Evolutionary conservation across 2,113 vertebrate genomes (phyloP).

Genomic region (Sisor rabdophorus): DNA sequence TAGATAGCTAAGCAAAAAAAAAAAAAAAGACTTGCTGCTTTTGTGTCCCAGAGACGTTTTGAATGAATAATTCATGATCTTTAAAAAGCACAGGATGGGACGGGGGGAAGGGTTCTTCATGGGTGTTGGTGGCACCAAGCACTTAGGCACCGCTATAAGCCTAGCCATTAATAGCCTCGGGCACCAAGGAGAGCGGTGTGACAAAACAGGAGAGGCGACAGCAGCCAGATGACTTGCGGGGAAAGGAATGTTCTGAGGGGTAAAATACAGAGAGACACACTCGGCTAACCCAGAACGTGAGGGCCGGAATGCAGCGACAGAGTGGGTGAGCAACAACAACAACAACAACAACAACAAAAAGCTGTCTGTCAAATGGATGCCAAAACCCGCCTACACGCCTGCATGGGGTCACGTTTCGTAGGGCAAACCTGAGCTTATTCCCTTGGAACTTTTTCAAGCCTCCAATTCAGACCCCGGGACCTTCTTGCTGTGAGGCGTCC

Average conservation of each 20-base stretch:
- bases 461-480: neutral
- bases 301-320: slow-evolving; percentile 24
- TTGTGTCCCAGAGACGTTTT: neutral
- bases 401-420: slow-evolving; percentile 17
- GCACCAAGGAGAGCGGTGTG: slow-evolving; percentile 37
- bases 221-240: slow-evolving; percentile 45
- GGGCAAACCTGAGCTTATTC: slow-evolving; percentile 20
- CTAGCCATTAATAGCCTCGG: slow-evolving; percentile 52
- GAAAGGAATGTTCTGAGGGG: slow-evolving; percentile 56
- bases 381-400: slow-evolving; percentile 40
- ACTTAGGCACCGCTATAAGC: slow-evolving; percentile 49
- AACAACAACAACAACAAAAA: slow-evolving; percentile 32
- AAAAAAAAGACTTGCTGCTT: slow-evolving; percentile 3
- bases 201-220: slow-evolving; percentile 47
- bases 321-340: slow-evolving; percentile 9
- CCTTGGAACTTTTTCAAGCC: neutral
- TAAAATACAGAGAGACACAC: slow-evolving; percentile 34
- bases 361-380: slow-evolving; percentile 44
- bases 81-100: slow-evolving; percentile 27
- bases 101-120: slow-evolving; percentile 3
- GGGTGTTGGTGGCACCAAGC: slow-evolving; percentile 33
- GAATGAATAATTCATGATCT: slow-evolving; percentile 28
- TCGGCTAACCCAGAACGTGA: slow-evolving; percentile 4
- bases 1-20: neutral
- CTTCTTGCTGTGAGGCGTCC: no score